Evolutionary conservation across 2,113 vertebrate genomes (phyloP), one percentile per base, ranked within the genome.

Genomic region (Corythaeola cristata): DNA sequence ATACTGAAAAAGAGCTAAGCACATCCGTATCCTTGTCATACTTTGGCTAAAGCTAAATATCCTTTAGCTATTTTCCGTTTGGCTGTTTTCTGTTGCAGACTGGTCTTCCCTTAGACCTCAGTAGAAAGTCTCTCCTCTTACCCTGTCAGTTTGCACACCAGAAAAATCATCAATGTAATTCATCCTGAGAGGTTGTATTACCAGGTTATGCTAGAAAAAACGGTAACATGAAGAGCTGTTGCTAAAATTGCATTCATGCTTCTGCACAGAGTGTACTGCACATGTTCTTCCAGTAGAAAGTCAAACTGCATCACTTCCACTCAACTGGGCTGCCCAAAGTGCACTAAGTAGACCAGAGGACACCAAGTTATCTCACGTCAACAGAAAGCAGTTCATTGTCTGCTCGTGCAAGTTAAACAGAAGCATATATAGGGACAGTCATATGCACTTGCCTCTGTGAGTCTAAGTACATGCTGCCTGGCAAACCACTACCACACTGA

Each of bases 131-230:
- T 60, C 49, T 47, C 35, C 24, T 89, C 33, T 45, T 83, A 73
- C 6, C 37, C 30, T 27, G 22, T n/a, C 84, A 71, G 14, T 53
- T 58, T 50, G 56, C 18, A 47, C 41, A 67, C 16, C 15, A 74
- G 33, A 58, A 32, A 49, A 69, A 22, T 49, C 0, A 22, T 49
- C 0, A 0, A 33, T 32, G 7, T 30, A 11, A 60, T 32, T 75
- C 4, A 3, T 71, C 44, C 49, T n/a, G 20, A 30, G 2, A 59
- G 30, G 14, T 33, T 58, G 52, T 44, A 63, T 56, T 75, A 67
- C 17, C 12, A 44, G 21, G 23, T 75, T 49, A 35, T 5, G 12
- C 32, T 37, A 52, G 33, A 5, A 68, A 74, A 44, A 68, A 28
- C 0, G 2, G 17, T 49, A 75, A 87, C 20, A 9, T 3, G 1